A percentile compares a stretch with the other conserved stretches of the same genome.
These are phyloP conservation scores for Callipepla californica DNA, from an alignment of 2,113 vertebrate species.

Conservation along the genomic window DNA sequence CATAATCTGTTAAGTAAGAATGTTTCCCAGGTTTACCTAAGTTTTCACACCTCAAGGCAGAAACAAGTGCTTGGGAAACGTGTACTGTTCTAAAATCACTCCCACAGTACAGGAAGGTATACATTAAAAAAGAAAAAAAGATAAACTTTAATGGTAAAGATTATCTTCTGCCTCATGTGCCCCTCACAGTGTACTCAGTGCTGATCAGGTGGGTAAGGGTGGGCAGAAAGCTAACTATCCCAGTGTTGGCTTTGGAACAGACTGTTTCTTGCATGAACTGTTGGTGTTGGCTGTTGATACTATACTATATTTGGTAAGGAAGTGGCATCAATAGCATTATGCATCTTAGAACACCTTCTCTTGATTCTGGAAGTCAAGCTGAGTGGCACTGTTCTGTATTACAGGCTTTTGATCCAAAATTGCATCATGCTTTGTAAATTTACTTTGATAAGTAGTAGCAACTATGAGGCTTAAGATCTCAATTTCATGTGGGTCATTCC, in stretches of 20 bases:
- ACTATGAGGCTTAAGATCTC: neutral
- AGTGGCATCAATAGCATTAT: neutral
- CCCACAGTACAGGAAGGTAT: neutral
- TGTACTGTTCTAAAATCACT: neutral
- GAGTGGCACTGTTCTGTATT: neutral
- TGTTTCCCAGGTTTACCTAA: neutral
- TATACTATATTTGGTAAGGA: neutral
- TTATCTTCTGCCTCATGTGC: neutral
- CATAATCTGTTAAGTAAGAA: neutral
- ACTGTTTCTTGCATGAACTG: neutral
- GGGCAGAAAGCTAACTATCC: neutral
- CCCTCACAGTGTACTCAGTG: neutral
- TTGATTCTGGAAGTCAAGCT: neutral
- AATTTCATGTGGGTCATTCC: accelerated
- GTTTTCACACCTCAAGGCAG: neutral
- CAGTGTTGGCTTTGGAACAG: neutral
- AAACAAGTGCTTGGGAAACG: neutral
- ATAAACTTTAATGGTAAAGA: neutral
- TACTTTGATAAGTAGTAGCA: neutral
- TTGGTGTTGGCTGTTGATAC: neutral
- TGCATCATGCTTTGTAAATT: neutral
- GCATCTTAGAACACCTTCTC: neutral
- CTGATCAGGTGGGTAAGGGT: neutral
- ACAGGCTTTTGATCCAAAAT: neutral
- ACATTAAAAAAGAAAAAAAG: neutral